Conservation (phyloP, 2,113 vertebrate species). For the Platichthys flesus region DNA sequence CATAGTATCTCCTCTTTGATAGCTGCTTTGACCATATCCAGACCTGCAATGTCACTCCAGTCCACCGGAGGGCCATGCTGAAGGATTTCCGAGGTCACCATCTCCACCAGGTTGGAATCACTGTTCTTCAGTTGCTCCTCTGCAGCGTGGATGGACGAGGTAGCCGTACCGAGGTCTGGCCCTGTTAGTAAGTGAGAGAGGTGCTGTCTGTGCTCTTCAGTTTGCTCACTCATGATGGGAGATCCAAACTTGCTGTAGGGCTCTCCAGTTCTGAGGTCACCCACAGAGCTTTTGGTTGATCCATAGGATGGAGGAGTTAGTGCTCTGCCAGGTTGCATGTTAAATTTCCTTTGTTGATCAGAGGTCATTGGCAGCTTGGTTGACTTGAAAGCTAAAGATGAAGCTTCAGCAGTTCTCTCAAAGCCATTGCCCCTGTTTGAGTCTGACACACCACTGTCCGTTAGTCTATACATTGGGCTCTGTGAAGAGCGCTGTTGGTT, state of each 20-base stretch:
- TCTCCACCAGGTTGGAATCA: constrained; percentile 94
- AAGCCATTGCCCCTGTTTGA: constrained; percentile 94
- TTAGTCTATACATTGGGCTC: constrained; percentile 97
- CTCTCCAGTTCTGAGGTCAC: constrained; percentile 89
- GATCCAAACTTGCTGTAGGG: constrained; percentile 94
- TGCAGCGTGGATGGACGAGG: constrained; percentile 93
- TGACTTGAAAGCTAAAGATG: constrained; percentile 96
- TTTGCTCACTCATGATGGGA: constrained; percentile 89
- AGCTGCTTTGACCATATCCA: constrained; percentile 95
- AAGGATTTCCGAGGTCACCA: constrained; percentile 97
- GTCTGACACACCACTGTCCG: constrained; percentile 94
- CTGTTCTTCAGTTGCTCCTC: constrained; percentile 98
- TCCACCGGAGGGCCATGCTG: constrained; percentile 94
- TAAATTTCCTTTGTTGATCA: constrained; percentile 96
- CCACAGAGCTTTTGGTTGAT: constrained; percentile 90
- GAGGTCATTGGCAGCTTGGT: constrained; percentile 94
- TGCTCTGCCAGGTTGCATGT: constrained; percentile 91
- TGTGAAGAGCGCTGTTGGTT: constrained; percentile 98
- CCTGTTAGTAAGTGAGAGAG: constrained; percentile 90
- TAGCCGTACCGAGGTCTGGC: constrained; percentile 90
- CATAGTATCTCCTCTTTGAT: constrained; percentile 99
- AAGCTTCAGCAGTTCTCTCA: constrained; percentile 93
- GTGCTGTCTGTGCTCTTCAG: constrained; percentile 93
- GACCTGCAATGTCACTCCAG: constrained; percentile 97
- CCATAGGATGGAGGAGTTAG: constrained; percentile 93